Base-by-base conservation (phyloP, 2,888 invertebrate genomes). In the Parochlus steinenii region DNA sequence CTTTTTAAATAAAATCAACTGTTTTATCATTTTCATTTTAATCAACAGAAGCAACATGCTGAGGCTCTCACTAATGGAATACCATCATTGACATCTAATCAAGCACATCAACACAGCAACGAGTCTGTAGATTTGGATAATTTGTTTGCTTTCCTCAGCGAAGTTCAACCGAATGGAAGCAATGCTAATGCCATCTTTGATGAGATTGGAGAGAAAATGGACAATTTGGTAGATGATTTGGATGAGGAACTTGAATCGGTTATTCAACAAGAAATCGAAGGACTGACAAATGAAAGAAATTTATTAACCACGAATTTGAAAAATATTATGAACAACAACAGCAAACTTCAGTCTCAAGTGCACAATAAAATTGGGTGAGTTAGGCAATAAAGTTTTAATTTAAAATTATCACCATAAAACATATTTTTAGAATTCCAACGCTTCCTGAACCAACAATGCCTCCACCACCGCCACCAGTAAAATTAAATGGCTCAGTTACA, bases 61-160 rank as follows among this genome's bases (percentile, higher is more conserved):
- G n/a, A n/a, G n/a, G n/a, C n/a, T n/a, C n/a, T 39, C 25, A 20
- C 38, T 42, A 32, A 42, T 43, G n/a, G 48, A 47, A 40, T 46
- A 47, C n/a, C 46, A 42, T 37, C 45, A 44, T 31, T 43, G 39
- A 11, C 46, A 45, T 30, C 45, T 43, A 15, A 43, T 42, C 5
- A 49, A n/a, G 42, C 45, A 1, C 46, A 47, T 32, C 54, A 33
- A 42, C 61, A 40, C 51, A 63, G 47, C 43, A 58, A 73, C 6
- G 82, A 82, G 48, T 77, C 81, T 0, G 80, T 87, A 1, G 86
- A 87, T 53, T 60, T 89, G 47, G 89, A 89, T 56, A 86, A 86
- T 56, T 61, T 89, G 47, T 89, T 89, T 60, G 85, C 85, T 39
- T 89, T 89, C 60, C 63, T 89, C 15, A 82, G 83, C 1, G 87